Conservation (phyloP, 2,113 vertebrate genomes). For the Lepidothrix coronata region DNA sequence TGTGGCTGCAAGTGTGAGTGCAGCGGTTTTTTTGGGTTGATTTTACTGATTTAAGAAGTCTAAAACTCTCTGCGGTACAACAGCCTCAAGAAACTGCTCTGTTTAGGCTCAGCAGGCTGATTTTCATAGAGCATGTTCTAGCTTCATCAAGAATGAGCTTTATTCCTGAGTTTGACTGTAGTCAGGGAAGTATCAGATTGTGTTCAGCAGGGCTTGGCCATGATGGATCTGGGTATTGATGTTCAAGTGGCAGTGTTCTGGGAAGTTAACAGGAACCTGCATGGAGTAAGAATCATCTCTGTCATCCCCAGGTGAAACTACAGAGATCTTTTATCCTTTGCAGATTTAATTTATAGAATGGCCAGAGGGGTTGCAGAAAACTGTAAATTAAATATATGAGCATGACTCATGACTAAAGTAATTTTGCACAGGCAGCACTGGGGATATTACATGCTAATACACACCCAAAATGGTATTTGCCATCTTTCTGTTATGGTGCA, state of each 20-base stretch:
- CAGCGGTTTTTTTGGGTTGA: neutral
- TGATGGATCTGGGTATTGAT: neutral
- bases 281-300: neutral
- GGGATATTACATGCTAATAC: neutral
- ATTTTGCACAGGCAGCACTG: neutral
- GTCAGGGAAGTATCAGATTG: neutral
- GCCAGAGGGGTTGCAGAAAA: neutral
- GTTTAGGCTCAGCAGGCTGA: neutral
- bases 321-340: neutral
- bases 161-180: neutral
- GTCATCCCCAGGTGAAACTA: neutral
- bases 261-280: too few relatives aligned
- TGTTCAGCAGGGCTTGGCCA: neutral
- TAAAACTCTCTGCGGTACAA: neutral
- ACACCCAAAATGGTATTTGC: neutral
- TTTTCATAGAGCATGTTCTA: neutral
- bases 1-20: neutral
- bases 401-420: neutral
- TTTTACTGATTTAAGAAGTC: neutral
- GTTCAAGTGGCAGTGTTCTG: neutral
- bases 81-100: neutral
- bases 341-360: neutral
- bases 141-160: neutral
- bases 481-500: neutral
- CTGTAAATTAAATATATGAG: neutral